phyloP scores from a whole-genome alignment of 1,140 invertebrate species.

The Spodoptera litura region DNA sequence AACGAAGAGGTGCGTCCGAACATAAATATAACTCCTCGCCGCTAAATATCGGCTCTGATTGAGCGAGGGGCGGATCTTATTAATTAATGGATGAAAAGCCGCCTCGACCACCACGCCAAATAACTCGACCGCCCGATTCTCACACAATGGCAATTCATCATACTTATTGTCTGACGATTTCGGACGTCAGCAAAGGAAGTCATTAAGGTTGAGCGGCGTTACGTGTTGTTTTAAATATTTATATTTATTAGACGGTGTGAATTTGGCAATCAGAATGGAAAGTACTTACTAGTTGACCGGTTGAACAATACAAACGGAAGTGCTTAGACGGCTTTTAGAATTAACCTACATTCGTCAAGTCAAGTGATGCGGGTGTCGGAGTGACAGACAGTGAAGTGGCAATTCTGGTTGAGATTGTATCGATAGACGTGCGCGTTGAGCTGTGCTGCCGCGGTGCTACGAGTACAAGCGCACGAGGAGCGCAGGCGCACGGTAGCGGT shows the following conservation, averaged over 20 bases:
- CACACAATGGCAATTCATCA: slow-evolving; percentile 78
- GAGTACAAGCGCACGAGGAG: not conserved
- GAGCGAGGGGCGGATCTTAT: slow-evolving; percentile 73
- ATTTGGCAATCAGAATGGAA: slow-evolving; percentile 53
- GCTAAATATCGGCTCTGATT: slow-evolving; percentile 70
- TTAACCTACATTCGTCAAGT: slow-evolving; percentile 55
- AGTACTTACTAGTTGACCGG: slow-evolving; percentile 20
- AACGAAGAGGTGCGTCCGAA: slow-evolving; percentile 66
- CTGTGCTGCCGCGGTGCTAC: slow-evolving; percentile 53
- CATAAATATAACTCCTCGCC: slow-evolving; percentile 69
- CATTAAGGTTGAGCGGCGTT: slow-evolving; percentile 68
- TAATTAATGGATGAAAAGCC: slow-evolving; percentile 77
- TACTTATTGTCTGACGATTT: slow-evolving; percentile 77
- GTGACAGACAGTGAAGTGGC: slow-evolving; percentile 63
- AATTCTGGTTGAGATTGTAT: slow-evolving; percentile 67
- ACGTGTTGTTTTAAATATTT: slow-evolving; percentile 61
- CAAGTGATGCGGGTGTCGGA: slow-evolving; percentile 44
- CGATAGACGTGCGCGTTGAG: slow-evolving; percentile 58
- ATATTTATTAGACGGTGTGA: slow-evolving; percentile 62
- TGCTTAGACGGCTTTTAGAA: slow-evolving; percentile 57
- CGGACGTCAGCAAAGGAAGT: slow-evolving; percentile 77
- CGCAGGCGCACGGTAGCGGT: slow-evolving; percentile 55
- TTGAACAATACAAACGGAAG: slow-evolving; percentile 55
- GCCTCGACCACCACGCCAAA: slow-evolving; percentile 64
- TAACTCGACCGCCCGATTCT: slow-evolving; percentile 69